Percentiles rank a stretch among this genome's conserved stretches.
These are phyloP conservation scores for Ariolimax columbianus DNA, from an alignment of 2,888 invertebrate genomes.

Conservation along the genomic window DNA sequence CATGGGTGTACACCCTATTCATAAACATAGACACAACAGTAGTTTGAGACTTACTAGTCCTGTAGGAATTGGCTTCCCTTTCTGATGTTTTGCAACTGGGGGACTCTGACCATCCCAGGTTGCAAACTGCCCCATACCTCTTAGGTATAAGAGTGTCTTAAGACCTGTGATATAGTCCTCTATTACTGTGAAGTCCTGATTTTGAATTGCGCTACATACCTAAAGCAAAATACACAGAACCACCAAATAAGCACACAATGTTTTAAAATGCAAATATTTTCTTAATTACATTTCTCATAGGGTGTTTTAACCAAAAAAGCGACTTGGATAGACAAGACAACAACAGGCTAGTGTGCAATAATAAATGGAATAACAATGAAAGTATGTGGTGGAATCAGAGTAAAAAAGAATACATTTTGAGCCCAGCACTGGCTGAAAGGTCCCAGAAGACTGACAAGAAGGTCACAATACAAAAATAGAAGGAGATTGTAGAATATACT, in stretches of 20 bases:
- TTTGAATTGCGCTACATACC: conserved; percentile 97
- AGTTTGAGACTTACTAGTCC: conserved; percentile 83
- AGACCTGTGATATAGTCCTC: conserved; percentile 95
- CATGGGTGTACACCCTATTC: background rate
- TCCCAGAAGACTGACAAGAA: no score
- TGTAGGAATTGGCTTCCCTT: conserved; percentile 90
- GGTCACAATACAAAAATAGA: no score
- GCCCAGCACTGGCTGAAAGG: no score
- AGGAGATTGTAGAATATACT: no score
- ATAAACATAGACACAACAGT: background rate
- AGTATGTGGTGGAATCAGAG: no score
- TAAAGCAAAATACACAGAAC: conserved; percentile 71
- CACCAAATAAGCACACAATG: background rate
- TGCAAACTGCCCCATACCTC: conserved; percentile 80
- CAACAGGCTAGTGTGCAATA: no score
- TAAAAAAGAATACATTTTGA: no score
- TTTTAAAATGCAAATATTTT: background rate
- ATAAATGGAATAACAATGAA: no score
- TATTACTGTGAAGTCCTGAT: conserved; percentile 98
- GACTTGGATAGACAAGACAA: no score
- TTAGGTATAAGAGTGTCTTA: conserved; percentile 90
- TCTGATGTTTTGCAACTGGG: conserved; percentile 92
- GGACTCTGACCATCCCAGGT: conserved; percentile 96
- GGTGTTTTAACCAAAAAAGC: no score
- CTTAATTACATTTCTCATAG: no score